Conservation (phyloP, 2,113 vertebrate species). For the Ivindomyrus marchei region DNA sequence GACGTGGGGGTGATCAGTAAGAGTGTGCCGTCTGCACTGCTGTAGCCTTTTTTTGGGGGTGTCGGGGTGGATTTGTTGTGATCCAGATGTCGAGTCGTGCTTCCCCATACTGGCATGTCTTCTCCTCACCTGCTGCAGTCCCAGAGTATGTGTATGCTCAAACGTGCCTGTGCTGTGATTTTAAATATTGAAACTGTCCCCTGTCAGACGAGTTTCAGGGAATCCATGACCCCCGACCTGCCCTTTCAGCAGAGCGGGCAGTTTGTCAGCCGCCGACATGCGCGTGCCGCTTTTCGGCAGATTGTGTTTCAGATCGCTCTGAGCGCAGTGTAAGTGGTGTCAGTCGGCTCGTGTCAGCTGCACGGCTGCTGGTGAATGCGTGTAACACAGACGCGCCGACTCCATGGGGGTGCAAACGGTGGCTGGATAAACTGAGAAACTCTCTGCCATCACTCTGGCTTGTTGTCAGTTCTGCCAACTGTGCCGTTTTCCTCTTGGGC, state of each 20-base stretch:
- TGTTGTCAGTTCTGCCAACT: not conserved
- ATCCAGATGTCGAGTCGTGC: not conserved
- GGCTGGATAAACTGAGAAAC: not conserved
- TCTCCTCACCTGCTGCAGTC: not conserved
- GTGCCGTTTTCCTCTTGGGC: not conserved
- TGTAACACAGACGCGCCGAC: not conserved
- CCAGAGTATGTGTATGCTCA: not conserved
- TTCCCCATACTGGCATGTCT: not conserved
- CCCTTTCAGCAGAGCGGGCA: not conserved
- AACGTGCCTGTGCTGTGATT: not conserved
- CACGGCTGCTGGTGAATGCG: not conserved
- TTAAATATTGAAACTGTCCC: not conserved
- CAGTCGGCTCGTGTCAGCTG: not conserved
- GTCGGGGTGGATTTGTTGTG: not conserved
- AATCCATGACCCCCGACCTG: not conserved
- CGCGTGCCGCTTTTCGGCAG: too few relatives aligned
- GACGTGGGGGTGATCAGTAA: not conserved
- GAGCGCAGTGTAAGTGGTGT: not conserved
- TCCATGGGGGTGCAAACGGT: not conserved
- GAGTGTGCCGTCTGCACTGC: not conserved
- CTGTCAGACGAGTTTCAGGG: not conserved
- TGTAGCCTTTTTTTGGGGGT: not conserved
- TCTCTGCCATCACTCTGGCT: not conserved
- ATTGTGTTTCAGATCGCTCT: conserved; percentile 3
- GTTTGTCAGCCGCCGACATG: not conserved